Evolutionary conservation across 1,140 invertebrate species (phyloP).

Genomic region (Drosophila athabasca): DNA sequence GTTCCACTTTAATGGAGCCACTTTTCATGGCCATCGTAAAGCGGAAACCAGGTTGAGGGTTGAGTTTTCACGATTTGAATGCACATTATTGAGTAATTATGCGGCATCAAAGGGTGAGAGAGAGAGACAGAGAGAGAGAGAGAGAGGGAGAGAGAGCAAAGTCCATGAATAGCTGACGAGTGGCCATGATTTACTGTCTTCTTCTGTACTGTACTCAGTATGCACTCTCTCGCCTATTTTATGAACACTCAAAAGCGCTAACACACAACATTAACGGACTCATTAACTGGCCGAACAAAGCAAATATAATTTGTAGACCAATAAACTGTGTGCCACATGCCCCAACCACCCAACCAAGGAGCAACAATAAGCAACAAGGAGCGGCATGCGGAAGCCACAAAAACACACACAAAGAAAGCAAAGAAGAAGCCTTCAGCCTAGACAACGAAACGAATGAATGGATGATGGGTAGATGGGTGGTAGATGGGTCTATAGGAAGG

Average conservation of each 20-base stretch:
- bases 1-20: background rate
- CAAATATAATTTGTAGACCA: slow-evolving; percentile 81
- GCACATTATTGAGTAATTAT: slow-evolving; percentile 79
- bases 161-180: slow-evolving; percentile 37
- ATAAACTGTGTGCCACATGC: slow-evolving; percentile 59
- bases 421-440: slow-evolving; percentile 16
- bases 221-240: slow-evolving; percentile 44
- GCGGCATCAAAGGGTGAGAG: slow-evolving; percentile 52
- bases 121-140: background rate
- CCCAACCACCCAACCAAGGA: slow-evolving; percentile 18
- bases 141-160: background rate
- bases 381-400: slow-evolving; percentile 67
- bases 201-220: slow-evolving; percentile 12
- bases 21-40: slow-evolving; percentile 30
- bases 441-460: slow-evolving; percentile 27
- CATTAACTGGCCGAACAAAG: slow-evolving; percentile 76
- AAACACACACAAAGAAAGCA: slow-evolving; percentile 39
- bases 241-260: slow-evolving; percentile 78
- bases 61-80: slow-evolving; percentile 68
- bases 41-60: slow-evolving; percentile 14
- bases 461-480: background rate
- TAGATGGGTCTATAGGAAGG: background rate
- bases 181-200: slow-evolving; percentile 1
- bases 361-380: background rate
- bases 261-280: slow-evolving; percentile 80